Evolutionary conservation across 2,888 invertebrate species (phyloP), one percentile per base, ranked within the genome.

Genomic region (Euspilapteryx auroguttella): DNA sequence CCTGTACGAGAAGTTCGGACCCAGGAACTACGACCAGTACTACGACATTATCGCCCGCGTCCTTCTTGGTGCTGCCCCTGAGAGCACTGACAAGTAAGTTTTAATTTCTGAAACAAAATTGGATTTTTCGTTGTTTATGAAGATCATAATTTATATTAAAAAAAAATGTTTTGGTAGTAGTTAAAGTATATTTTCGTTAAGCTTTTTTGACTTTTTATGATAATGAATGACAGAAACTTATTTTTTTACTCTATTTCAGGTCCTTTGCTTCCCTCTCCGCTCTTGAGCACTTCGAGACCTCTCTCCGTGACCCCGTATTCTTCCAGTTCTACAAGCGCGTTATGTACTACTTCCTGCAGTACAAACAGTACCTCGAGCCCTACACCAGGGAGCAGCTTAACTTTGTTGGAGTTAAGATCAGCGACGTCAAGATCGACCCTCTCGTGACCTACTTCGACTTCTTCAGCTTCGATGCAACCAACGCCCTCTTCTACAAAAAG

Each of bases 291-390:
- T 81, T 78, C 47, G 78, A 79, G 44, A 83, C 86, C 5, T 78
- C 82, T 35, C 50, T 84, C 40, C 82, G 86, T 36, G 87, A 88
- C 52, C 87, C 87, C 11, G 78, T 80, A 20, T 86, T 85, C 79
- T 88, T 81, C 56, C 79, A 81, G 35, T 55, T 86, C 30, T 82
- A 82, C 62, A 80, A 81, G 55, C 79, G 79, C 40, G 71, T 85
- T 42, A 38, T 79, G 29, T 53, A 69, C 29, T 78, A 75, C 43
- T 79, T 82, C 55, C 58, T 75, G 42, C 78, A 79, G 34, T 85
- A 80, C 75, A 83, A 83, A 49, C 49, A 73, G 37, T 69, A 73
- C 42, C 49, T 82, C 28, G 52, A 66, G 5, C 75, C 80, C 0
- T 86, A 87, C 65, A 75, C 68, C 28, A 52, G 73, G 32, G 66